These are phyloP conservation scores for Mus pahari DNA, from an alignment of 2,113 vertebrate species.

Conservation along the genomic window DNA sequence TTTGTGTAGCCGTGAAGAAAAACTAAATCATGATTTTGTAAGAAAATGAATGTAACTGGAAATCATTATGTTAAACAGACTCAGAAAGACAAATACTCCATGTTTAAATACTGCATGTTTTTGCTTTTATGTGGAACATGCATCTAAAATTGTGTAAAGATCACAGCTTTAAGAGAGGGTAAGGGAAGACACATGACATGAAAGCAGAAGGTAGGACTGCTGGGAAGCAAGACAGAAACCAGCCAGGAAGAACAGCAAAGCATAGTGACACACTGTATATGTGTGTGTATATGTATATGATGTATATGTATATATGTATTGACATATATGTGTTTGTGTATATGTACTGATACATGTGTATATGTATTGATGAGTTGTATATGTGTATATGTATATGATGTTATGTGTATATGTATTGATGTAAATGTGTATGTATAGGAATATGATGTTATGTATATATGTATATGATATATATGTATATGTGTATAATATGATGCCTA, in stretches of 20 bases:
- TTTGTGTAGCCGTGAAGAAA: neutral
- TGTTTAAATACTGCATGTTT: neutral
- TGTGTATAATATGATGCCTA: no score
- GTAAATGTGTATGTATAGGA: no score
- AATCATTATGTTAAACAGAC: neutral
- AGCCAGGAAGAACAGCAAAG: neutral
- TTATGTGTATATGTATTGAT: no score
- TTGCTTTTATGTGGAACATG: neutral
- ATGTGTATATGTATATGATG: no score
- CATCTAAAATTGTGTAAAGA: neutral
- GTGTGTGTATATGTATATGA: no score
- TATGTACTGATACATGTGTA: no score
- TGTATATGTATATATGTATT: no score
- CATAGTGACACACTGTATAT: no score
- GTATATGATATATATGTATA: no score
- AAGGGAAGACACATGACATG: neutral
- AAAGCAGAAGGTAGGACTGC: neutral
- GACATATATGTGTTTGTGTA: no score
- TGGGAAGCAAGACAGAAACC: neutral
- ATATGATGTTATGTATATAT: no score
- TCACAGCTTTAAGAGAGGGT: neutral
- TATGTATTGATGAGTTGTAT: no score
- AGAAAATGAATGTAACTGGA: neutral
- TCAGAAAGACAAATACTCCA: neutral
- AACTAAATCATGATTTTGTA: neutral